A percentile compares a stretch with the other conserved stretches of the same genome.
Conservation (phyloP, 2,113 vertebrate genomes). For the Clarias macrocephalus region DNA sequence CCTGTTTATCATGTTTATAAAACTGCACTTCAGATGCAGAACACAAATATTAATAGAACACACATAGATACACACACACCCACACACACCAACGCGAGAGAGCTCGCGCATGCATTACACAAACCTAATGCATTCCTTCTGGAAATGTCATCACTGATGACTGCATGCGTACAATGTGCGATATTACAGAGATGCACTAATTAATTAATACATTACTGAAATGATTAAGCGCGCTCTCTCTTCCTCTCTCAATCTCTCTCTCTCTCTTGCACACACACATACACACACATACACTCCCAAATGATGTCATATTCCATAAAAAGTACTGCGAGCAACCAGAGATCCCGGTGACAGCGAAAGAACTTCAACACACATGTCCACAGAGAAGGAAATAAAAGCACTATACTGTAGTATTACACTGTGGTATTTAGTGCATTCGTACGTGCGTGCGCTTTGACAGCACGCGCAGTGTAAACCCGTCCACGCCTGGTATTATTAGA, state of each 20-base stretch:
- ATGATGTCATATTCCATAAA: slow-evolving; percentile 76
- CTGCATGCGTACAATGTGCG: not conserved
- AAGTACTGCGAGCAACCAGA: slow-evolving; percentile 67
- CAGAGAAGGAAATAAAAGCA: not conserved
- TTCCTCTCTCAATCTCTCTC: no score
- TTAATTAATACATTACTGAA: not conserved
- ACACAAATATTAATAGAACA: not conserved
- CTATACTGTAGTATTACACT: no score
- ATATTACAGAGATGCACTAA: not conserved
- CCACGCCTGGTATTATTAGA: not conserved
- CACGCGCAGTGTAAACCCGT: not conserved
- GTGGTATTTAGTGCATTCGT: not conserved
- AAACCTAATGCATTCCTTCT: not conserved
- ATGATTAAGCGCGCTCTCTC: not conserved
- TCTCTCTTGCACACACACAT: slow-evolving; percentile 51
- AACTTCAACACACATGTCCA: slow-evolving; percentile 52
- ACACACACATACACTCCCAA: slow-evolving; percentile 51
- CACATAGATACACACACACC: not conserved
- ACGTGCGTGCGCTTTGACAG: not conserved
- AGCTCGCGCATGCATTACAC: not conserved
- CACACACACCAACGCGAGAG: not conserved
- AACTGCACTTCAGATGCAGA: not conserved
- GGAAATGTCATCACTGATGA: not conserved
- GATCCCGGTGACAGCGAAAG: slow-evolving; percentile 58
- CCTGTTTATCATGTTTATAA: not conserved